phyloP scores from a whole-genome alignment of 2,113 vertebrate species.

The Delphinapterus leucas region DNA sequence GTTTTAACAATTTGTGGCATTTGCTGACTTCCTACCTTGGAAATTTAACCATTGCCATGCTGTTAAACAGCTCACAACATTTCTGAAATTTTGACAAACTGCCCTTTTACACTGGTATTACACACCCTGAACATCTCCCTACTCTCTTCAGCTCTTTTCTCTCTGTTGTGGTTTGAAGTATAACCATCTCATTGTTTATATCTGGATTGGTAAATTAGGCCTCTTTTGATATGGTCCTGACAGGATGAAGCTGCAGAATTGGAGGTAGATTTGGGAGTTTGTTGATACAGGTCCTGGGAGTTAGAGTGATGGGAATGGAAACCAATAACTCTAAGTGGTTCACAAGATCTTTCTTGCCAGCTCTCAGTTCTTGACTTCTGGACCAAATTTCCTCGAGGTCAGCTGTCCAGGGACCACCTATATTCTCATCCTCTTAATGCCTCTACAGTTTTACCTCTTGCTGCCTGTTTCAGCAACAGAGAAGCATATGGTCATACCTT shows the following conservation, averaged over 20 bases:
- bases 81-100: neutral
- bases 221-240: neutral
- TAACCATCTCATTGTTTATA: neutral
- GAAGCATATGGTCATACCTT: neutral
- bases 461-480: neutral
- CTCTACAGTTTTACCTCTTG: neutral
- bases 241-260: neutral
- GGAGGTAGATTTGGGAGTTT: neutral
- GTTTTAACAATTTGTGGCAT: neutral
- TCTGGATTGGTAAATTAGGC: neutral
- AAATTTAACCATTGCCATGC: neutral
- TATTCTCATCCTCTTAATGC: neutral
- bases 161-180: neutral
- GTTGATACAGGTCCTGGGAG: neutral
- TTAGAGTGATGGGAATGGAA: neutral
- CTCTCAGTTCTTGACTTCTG: neutral
- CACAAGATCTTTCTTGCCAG: neutral
- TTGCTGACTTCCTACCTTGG: neutral
- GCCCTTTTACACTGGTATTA: neutral
- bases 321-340: neutral
- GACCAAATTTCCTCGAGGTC: neutral
- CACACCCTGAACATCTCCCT: neutral
- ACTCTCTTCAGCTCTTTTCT: neutral
- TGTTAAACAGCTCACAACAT: neutral
- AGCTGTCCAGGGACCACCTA: neutral